Conservation (phyloP, 2,888 invertebrate genomes). For the Anarsia innoxiella region DNA sequence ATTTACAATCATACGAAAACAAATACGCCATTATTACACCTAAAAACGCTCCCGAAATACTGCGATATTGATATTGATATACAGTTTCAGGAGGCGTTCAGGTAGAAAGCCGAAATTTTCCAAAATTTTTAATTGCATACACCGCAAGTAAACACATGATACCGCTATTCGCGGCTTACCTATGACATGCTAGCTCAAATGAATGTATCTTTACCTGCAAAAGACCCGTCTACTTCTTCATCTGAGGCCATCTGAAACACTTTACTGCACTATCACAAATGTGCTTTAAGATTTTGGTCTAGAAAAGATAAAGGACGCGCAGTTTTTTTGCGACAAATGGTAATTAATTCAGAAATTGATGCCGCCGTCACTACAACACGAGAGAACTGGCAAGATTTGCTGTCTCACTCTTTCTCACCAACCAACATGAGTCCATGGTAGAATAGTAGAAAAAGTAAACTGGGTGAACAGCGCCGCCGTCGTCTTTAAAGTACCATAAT, state of each 20-base stretch:
- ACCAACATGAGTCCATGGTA: too few species aligned
- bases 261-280: slow-evolving; percentile 51
- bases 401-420: slow-evolving; percentile 44
- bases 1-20: slow-evolving; percentile 66
- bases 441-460: too few species aligned
- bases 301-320: slow-evolving; percentile 73
- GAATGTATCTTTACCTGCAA: slow-evolving; percentile 86
- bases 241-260: slow-evolving; percentile 85
- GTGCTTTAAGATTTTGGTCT: slow-evolving; percentile 56
- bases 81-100: slow-evolving; percentile 22
- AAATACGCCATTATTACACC: slow-evolving; percentile 42
- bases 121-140: slow-evolving; percentile 71
- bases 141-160: slow-evolving; percentile 77
- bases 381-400: slow-evolving; percentile 50
- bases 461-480: too few species aligned
- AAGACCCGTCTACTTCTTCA: slow-evolving; percentile 90
- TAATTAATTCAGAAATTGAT: slow-evolving; percentile 76
- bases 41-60: slow-evolving; percentile 25
- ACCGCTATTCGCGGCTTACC: slow-evolving; percentile 76
- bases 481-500: too few species aligned
- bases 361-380: slow-evolving; percentile 63
- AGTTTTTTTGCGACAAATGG: slow-evolving; percentile 76
- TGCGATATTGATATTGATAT: slow-evolving; percentile 23
- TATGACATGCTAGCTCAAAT: slow-evolving; percentile 73
- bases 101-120: slow-evolving; percentile 41